These are phyloP conservation scores for Zeuzera pyrina DNA, from an alignment of 2,888 invertebrate species.

Conservation along the genomic window DNA sequence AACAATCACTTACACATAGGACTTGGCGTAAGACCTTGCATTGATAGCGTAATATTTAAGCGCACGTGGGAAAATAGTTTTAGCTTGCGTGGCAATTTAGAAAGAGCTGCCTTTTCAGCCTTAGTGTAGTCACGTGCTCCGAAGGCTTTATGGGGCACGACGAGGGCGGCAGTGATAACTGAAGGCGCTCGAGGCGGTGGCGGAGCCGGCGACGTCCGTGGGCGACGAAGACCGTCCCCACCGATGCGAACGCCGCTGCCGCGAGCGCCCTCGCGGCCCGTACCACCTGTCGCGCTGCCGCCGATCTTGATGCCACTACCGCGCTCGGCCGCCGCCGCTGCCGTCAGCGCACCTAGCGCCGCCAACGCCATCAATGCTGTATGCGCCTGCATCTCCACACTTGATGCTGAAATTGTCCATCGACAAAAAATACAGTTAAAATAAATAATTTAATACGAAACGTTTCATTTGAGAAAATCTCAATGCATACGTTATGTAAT, in stretches of 20 bases:
- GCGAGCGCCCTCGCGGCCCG: constrained; percentile 45
- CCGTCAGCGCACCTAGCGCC: constrained; percentile 51
- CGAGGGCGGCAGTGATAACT: constrained; percentile 78
- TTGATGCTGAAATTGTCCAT: constrained; percentile 53
- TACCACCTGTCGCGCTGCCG: constrained; percentile 39
- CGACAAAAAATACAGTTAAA: no score
- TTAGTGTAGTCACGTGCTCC: constrained; percentile 81
- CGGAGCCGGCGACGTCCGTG: constrained; percentile 59
- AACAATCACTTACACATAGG: constrained; percentile 77
- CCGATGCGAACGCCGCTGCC: constrained; percentile 55
- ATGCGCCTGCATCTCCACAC: constrained; percentile 60
- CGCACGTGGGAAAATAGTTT: constrained; percentile 80
- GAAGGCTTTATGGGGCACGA: constrained; percentile 84
- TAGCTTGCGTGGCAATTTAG: constrained; percentile 77
- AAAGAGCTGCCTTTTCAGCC: constrained; percentile 78
- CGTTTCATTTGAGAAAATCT: no score
- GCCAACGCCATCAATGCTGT: constrained; percentile 53
- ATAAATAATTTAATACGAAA: no score
- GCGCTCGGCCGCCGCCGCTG: constrained; percentile 48
- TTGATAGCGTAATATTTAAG: constrained; percentile 78
- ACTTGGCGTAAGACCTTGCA: constrained; percentile 83
- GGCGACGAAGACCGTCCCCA: constrained; percentile 44
- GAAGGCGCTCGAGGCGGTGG: constrained; percentile 60
- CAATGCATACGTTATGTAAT: no score
- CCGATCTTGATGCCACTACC: constrained; percentile 57